Percentiles rank a stretch among this genome's conserved stretches.
These are phyloP conservation scores for Crematogaster levior DNA, from an alignment of 2,888 invertebrate species.

Conservation along the genomic window DNA sequence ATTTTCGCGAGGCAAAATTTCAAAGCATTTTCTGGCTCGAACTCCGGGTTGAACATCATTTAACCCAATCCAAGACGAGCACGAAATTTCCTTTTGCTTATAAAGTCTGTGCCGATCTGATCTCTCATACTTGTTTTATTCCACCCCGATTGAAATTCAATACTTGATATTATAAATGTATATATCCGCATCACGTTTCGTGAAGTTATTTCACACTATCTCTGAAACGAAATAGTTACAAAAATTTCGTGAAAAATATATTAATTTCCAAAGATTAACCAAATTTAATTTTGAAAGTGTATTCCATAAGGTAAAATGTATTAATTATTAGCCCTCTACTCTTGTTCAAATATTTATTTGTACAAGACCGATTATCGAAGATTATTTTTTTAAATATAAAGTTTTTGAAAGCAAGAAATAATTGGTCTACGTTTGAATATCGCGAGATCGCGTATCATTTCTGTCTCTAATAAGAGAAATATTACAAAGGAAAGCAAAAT, in stretches of 20 bases:
- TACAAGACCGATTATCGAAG: no score
- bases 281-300: not conserved
- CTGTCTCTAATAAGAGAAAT: conserved; percentile 10
- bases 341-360: not conserved
- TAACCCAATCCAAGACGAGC: not conserved
- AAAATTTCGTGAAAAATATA: conserved; percentile 22
- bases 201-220: conserved; percentile 53
- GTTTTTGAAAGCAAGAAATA: not conserved
- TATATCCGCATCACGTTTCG: conserved; percentile 35
- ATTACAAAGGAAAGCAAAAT: conserved; percentile 37
- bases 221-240: conserved; percentile 19
- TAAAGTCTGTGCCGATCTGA: not conserved
- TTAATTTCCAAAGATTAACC: not conserved
- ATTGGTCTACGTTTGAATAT: conserved; percentile 18
- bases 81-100: not conserved
- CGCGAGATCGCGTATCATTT: conserved; percentile 3
- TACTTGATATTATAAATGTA: conserved; percentile 32
- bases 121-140: conserved; percentile 8
- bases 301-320: not conserved
- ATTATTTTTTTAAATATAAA: conserved; percentile 11
- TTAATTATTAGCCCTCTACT: not conserved
- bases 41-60: not conserved
- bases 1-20: conserved; percentile 9
- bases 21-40: not conserved
- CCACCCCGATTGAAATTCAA: conserved; percentile 8